Conservation (phyloP, 2,797 vertebrate genomes). For the Cheirogaleus major region DNA sequence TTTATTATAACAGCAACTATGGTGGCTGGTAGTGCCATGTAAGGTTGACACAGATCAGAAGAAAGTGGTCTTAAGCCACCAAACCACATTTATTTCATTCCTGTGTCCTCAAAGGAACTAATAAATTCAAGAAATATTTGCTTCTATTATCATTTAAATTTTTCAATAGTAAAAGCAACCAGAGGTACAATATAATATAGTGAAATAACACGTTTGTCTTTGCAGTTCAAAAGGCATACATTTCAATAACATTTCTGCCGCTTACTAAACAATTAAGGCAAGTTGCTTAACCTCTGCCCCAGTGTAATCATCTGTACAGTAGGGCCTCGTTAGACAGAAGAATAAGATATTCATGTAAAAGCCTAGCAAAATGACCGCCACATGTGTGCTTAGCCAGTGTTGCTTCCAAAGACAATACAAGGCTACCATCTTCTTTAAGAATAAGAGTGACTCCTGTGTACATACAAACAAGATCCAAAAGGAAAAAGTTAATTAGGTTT, state of each 20-base stretch:
- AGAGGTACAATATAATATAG: background rate
- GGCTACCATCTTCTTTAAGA: background rate
- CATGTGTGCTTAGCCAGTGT: background rate
- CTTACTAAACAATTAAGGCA: background rate
- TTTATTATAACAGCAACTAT: background rate
- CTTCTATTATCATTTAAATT: background rate
- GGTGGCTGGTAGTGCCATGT: background rate
- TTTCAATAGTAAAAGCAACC: background rate
- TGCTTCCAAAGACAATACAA: background rate
- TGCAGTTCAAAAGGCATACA: background rate
- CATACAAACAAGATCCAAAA: background rate
- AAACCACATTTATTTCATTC: background rate
- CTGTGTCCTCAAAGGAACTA: background rate
- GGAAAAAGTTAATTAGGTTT: background rate
- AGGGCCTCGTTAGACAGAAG: background rate
- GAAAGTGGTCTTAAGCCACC: background rate
- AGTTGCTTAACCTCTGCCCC: background rate
- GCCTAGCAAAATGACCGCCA: background rate
- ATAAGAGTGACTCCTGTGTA: background rate
- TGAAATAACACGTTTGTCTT: background rate
- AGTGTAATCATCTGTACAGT: background rate
- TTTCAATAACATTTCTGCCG: background rate
- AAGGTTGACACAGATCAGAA: background rate
- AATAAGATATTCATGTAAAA: background rate
- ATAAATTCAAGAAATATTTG: conserved; percentile 15